phyloP scores from a whole-genome alignment of 1,140 invertebrate genomes.

The Trichonephila clavipes region DNA sequence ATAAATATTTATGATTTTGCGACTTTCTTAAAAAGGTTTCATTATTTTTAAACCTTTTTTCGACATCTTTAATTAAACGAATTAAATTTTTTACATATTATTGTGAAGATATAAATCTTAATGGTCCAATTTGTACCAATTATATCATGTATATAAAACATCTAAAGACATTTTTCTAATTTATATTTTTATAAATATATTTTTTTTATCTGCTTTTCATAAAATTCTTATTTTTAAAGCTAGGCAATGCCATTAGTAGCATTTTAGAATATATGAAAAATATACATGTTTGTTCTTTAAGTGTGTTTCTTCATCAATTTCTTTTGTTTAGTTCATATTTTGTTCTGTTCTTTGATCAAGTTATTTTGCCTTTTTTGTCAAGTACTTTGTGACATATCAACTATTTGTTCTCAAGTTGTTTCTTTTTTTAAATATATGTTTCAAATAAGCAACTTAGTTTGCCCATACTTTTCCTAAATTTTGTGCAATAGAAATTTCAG shows the following conservation, averaged over 20 bases:
- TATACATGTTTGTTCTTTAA: not conserved
- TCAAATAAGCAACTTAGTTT: not conserved
- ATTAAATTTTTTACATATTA: not conserved
- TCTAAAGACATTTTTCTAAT: not conserved
- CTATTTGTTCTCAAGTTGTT: not conserved
- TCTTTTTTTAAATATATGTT: not conserved
- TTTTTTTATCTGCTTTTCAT: not conserved
- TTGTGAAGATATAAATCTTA: not conserved
- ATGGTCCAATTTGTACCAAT: not conserved
- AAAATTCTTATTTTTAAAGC: not conserved
- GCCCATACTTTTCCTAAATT: not conserved
- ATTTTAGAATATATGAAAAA: not conserved
- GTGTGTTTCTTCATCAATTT: not conserved
- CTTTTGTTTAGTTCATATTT: not conserved
- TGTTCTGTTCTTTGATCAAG: not conserved
- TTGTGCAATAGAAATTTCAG: not conserved
- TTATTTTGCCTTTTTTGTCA: not conserved
- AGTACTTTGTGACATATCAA: not conserved
- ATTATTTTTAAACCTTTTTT: not conserved
- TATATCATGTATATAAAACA: not conserved
- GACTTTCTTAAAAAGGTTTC: too few relatives aligned
- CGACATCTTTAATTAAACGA: not conserved
- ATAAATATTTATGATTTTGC: not conserved
- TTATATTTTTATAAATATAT: not conserved
- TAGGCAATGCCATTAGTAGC: not conserved